These are phyloP conservation scores for Scrobipalpa costella DNA, from an alignment of 2,888 invertebrate genomes.

Conservation along the genomic window DNA sequence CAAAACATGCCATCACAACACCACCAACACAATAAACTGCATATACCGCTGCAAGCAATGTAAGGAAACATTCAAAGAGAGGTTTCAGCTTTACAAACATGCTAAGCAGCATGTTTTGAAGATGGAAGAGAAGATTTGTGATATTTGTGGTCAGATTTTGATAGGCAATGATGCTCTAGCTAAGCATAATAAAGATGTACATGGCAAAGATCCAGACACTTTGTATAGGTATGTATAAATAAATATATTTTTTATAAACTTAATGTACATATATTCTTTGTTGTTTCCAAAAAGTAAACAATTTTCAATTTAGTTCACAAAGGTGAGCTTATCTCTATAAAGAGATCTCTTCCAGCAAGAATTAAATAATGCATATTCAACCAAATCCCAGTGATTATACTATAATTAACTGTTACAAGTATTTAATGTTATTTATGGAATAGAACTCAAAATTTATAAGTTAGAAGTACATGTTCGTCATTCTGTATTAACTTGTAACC, in stretches of 20 bases:
- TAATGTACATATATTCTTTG: too few species aligned
- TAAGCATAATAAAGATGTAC: constrained; percentile 60
- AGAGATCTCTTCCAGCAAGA: too few species aligned
- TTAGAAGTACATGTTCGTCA: too few species aligned
- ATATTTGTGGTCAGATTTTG: constrained; percentile 64
- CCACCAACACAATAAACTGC: constrained; percentile 53
- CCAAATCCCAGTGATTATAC: too few species aligned
- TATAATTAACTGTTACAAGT: too few species aligned
- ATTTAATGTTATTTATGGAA: too few species aligned
- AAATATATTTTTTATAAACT: too few species aligned
- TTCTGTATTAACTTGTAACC: too few species aligned
- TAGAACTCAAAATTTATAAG: too few species aligned
- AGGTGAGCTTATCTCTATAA: not conserved
- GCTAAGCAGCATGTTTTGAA: constrained; percentile 64
- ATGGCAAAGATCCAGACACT: constrained; percentile 50
- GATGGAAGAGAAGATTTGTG: constrained; percentile 58
- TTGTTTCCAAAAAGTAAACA: too few species aligned
- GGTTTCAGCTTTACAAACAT: constrained; percentile 65
- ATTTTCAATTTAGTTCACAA: too few species aligned
- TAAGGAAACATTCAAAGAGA: constrained; percentile 59
- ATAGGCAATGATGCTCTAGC: constrained; percentile 53
- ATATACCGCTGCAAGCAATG: constrained; percentile 70
- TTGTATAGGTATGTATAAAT: constrained; percentile 62
- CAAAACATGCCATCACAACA: constrained; percentile 58
- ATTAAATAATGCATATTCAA: too few species aligned